Base-by-base conservation (phyloP, 2,797 vertebrate species). In the Monodelphis domestica region DNA sequence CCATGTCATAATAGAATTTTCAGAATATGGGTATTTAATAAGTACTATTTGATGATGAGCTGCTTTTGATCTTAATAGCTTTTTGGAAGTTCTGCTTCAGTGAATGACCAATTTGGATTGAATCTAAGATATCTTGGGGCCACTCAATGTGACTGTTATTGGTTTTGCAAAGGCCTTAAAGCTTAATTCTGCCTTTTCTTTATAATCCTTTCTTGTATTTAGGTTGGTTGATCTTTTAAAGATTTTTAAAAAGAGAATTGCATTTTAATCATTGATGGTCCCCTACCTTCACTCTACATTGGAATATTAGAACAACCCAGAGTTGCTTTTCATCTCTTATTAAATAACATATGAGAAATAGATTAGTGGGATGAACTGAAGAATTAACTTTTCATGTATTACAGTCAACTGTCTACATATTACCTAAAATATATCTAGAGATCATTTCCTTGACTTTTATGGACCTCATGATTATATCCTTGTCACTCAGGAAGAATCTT, bases 301-400 rank as follows among this genome's bases (percentile, higher is more conserved):
- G 54, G 59, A 78, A 89, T 51, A n/a, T 92, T 28, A 54, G 53
- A 91, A 63, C 38, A 51, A 91, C 52, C 26, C 87, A 14, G 12
- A 33, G 33, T 17, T 50, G 14, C 57, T 63, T 92, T 70, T 78
- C 88, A 50, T 84, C 10, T 93, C 2, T 95, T 91, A 94, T 59
- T 87, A 70, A 94, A 88, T 0, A 63, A 87, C 54, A 89, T 90
- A 38, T 38, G 24, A 50, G 45, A 95, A 95, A 53, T 94, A n/a
- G 54, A 78, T 88, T 55, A 89, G 88, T 78, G 53, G 91, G 87
- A 78, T 90, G n/a, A 53, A 90, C 14, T 53, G 26, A 59, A 29
- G 15, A 52, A 28, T 93, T 92, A 78, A 78, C 21, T 84, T 84
- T n/a, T 9, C 50, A 26, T 21, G n/a, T 78, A 38, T 45, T 84